phyloP scores from a whole-genome alignment of 2,888 invertebrate species.

The Leptopterna dolabrata region DNA sequence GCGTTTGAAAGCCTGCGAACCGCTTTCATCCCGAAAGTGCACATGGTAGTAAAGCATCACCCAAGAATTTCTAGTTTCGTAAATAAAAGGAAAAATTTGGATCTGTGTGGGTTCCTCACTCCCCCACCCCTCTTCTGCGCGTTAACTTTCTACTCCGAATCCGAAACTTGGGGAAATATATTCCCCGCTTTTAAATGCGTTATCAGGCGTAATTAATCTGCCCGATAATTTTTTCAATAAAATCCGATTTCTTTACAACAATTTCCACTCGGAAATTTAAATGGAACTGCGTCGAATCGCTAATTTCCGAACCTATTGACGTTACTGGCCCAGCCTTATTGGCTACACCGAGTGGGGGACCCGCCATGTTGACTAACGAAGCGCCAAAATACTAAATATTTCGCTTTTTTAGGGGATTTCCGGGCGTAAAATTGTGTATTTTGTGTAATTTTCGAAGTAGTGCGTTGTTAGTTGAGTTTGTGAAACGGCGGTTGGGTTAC shows the following conservation, averaged over 20 bases:
- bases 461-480: conserved; percentile 44
- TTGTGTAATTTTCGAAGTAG: conserved; percentile 21
- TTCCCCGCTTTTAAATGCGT: not conserved
- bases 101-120: conserved; percentile 64
- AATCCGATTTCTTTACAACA: not conserved
- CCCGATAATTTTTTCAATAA: conserved; percentile 10
- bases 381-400: conserved; percentile 62
- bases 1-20: conserved; percentile 68
- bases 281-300: not conserved
- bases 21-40: conserved; percentile 67
- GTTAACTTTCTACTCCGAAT: conserved; percentile 36
- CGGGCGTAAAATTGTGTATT: conserved; percentile 41
- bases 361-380: conserved; percentile 69
- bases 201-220: conserved; percentile 4
- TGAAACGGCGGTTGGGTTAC: conserved; percentile 55
- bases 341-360: conserved; percentile 68
- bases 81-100: conserved; percentile 20
- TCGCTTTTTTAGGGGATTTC: conserved; percentile 50
- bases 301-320: conserved; percentile 52
- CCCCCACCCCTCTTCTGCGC: conserved; percentile 47
- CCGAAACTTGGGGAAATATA: not conserved
- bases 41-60: conserved; percentile 68
- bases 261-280: not conserved
- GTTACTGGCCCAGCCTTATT: conserved; percentile 66
- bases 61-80: conserved; percentile 60